These are phyloP conservation scores for Caenorhabditis angaria DNA, from an alignment of 2,888 invertebrate species.

Conservation along the genomic window DNA sequence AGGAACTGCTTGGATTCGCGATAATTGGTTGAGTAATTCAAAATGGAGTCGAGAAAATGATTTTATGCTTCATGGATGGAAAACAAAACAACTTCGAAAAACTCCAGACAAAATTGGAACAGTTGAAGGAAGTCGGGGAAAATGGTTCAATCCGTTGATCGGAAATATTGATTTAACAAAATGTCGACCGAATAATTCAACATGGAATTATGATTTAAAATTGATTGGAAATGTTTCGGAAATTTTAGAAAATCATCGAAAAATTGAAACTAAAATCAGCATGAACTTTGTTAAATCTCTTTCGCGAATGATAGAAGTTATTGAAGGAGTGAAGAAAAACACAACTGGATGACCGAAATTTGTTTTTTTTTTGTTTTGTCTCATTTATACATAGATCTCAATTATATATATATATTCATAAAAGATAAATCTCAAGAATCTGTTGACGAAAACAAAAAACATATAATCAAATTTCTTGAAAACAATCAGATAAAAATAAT, in stretches of 20 bases:
- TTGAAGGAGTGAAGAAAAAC: too few species aligned
- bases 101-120: slow-evolving; percentile 11
- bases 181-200: slow-evolving; percentile 29
- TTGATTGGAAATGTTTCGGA: slow-evolving; percentile 15
- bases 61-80: slow-evolving; percentile 53
- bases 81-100: slow-evolving; percentile 22
- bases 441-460: too few species aligned
- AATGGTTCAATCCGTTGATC: slow-evolving; percentile 35
- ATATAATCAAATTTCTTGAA: too few species aligned
- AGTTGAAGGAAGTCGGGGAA: slow-evolving; percentile 6
- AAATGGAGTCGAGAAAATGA: slow-evolving; percentile 46
- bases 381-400: too few species aligned
- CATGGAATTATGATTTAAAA: slow-evolving; percentile 27
- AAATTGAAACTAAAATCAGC: background rate
- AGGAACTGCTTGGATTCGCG: slow-evolving; percentile 44
- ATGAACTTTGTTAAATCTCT: too few species aligned
- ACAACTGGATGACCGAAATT: too few species aligned
- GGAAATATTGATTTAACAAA: slow-evolving; percentile 26
- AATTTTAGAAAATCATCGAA: background rate
- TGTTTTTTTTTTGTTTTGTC: too few species aligned
- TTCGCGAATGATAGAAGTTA: too few species aligned
- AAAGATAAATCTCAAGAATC: too few species aligned
- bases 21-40: slow-evolving; percentile 43
- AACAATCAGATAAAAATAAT: too few species aligned
- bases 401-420: too few species aligned